Evolutionary conservation across 2,888 invertebrate species (phyloP).

Genomic region (Pteria penguin): DNA sequence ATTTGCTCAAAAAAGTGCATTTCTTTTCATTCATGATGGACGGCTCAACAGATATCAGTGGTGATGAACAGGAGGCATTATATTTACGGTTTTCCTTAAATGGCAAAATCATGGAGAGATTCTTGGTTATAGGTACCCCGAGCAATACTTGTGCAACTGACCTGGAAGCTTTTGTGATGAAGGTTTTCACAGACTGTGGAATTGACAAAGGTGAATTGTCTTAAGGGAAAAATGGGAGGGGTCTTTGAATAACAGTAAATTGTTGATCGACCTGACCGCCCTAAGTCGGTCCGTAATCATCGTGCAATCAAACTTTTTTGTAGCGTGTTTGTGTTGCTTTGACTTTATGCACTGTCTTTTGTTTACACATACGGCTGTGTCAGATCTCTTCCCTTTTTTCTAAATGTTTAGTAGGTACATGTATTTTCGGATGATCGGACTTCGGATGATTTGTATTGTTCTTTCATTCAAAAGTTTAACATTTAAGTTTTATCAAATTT

Average conservation of each 20-base stretch:
- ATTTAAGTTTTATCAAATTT: background rate
- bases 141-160: no score
- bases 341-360: background rate
- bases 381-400: no score
- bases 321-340: background rate
- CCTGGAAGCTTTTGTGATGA: no score
- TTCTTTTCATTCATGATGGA: constrained; percentile 33
- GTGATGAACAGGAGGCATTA: constrained; percentile 23
- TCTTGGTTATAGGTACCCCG: no score
- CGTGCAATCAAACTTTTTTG: background rate
- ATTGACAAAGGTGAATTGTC: background rate
- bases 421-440: no score
- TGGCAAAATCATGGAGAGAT: no score
- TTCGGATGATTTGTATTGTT: no score
- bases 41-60: constrained; percentile 26
- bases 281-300: background rate
- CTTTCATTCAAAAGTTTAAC: no score
- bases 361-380: background rate
- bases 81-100: constrained; percentile 2
- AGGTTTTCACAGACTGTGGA: background rate
- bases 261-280: background rate
- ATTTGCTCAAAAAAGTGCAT: background rate
- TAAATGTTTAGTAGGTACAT: no score
- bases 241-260: background rate
- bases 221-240: background rate